phyloP scores from a whole-genome alignment of 1,140 invertebrate genomes.

The Eurosta solidaginis region DNA sequence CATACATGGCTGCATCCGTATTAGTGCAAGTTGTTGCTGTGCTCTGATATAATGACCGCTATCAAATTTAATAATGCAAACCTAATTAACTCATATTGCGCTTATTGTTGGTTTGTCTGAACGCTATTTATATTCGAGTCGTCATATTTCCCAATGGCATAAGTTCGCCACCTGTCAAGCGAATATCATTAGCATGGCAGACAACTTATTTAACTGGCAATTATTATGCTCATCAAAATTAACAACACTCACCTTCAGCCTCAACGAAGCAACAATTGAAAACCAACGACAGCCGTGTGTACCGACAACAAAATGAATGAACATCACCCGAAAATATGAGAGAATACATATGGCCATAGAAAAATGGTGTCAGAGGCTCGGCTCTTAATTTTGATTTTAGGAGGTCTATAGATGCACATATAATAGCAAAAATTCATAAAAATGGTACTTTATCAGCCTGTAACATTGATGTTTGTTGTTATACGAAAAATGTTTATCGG shows the following conservation, averaged over 20 bases:
- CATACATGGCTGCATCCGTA: neutral
- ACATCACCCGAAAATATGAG: neutral
- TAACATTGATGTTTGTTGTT: too few species aligned
- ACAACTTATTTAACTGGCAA: neutral
- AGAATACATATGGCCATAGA: neutral
- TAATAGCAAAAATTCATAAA: too few species aligned
- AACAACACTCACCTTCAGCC: neutral
- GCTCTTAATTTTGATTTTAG: too few species aligned
- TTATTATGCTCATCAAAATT: constrained; percentile 2
- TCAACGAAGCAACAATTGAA: neutral
- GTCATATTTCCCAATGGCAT: neutral
- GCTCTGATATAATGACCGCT: neutral
- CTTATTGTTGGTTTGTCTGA: neutral
- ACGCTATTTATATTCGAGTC: neutral
- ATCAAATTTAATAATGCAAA: constrained; percentile 25
- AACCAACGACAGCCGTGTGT: too few species aligned
- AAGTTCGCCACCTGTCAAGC: neutral
- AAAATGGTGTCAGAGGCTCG: too few species aligned
- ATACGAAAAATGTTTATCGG: too few species aligned
- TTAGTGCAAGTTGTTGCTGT: neutral
- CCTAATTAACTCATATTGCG: constrained; percentile 3
- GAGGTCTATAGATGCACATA: too few species aligned
- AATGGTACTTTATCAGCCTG: too few species aligned
- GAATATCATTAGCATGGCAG: neutral
- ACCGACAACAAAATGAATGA: neutral